phyloP scores from a whole-genome alignment of 2,113 vertebrate genomes.

The Bucco capensis region DNA sequence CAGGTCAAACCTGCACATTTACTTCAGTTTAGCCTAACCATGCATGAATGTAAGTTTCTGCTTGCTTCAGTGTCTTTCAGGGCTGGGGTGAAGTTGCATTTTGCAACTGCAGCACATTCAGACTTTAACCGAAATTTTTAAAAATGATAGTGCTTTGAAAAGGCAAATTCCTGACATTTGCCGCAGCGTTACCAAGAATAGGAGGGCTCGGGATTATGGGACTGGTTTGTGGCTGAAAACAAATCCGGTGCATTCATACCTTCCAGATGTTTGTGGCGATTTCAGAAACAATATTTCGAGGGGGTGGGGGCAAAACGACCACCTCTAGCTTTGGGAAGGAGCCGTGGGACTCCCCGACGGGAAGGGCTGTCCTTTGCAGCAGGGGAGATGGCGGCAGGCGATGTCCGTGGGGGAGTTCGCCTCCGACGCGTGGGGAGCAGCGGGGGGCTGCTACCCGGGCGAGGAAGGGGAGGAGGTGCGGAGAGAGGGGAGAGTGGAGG shows the following conservation, averaged over 20 bases:
- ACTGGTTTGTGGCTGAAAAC: slow-evolving; percentile 21
- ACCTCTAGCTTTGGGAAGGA: background rate
- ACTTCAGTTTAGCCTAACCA: background rate
- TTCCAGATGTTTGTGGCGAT: slow-evolving; percentile 29
- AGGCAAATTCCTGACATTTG: background rate
- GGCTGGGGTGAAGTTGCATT: background rate
- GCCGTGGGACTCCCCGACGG: background rate
- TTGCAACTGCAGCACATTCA: background rate
- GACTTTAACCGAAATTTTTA: background rate
- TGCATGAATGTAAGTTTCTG: background rate
- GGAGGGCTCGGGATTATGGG: background rate
- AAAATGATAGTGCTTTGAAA: background rate
- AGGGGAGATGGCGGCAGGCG: background rate
- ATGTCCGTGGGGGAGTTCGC: background rate
- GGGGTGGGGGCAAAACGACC: background rate
- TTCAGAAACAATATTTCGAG: background rate
- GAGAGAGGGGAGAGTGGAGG: background rate
- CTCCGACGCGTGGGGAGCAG: background rate
- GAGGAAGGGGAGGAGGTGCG: background rate
- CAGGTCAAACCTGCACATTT: background rate
- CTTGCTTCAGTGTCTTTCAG: background rate
- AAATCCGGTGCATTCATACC: slow-evolving; percentile 34
- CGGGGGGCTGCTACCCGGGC: background rate
- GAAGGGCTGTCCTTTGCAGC: background rate
- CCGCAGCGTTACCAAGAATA: slow-evolving; percentile 6